Evolutionary conservation across 1,140 invertebrate species (phyloP), one percentile per base, ranked within the genome.

Genomic region (Ips typographus): DNA sequence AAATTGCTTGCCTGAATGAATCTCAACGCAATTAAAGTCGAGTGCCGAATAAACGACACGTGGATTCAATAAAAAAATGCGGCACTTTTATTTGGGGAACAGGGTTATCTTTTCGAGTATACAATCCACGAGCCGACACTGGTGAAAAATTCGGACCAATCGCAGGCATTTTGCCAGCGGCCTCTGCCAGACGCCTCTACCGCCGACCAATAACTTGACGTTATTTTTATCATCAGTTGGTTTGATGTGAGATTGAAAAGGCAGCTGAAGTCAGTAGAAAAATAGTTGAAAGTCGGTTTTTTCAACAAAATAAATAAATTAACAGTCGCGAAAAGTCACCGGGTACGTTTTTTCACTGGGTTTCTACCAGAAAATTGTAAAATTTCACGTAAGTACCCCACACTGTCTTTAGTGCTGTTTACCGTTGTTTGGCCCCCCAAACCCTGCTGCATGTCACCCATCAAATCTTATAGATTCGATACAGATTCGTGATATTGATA

Each of bases 361-460:
- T 72, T 70, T 74, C 57, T 42, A 51, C 41, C 43, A 44, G 65
- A 61, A 65, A 71, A 70, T 49, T 71, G 52, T 74, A 75, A 77
- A 79, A 79, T 77, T 77, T 77, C 76, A 79, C 77, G 78, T 79
- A 75, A 79, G 78, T 79, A 73, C 65, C 4, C 8, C 6, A 67
- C 55, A 38, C 53, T 22, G 22, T 22, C 22, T 22, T 22, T 22
- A 22, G 22, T 74, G 22, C 22, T 22, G 22, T 22, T 22, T 22
- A 22, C 22, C 22, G 22, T 22, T 22, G 22, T 22, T 22, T 22
- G 22, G 22, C 22, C 22, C 22, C 22, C 22, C 22, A 22, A 22
- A 22, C 22, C 22, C 22, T 22, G 22, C 22, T 22, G 22, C 22
- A 22, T 22, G 22, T 22, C 22, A 22, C 47, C 71, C 71, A 71